phyloP scores from a whole-genome alignment of 2,113 vertebrate species.

The Sisor rabdophorus region DNA sequence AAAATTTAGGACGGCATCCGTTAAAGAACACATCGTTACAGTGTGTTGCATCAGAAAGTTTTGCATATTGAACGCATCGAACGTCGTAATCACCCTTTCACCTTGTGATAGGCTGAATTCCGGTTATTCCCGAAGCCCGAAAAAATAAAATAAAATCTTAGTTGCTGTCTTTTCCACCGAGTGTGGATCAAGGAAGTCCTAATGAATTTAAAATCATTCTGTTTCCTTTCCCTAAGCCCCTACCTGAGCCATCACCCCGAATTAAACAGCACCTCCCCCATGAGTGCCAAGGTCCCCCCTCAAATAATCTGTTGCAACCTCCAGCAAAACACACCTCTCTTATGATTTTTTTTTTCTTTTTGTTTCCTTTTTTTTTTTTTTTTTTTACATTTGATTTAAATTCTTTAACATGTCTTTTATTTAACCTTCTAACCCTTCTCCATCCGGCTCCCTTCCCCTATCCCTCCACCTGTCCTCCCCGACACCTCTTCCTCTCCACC shows the following conservation, averaged over 20 bases:
- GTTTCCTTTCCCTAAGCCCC: constrained; percentile 72
- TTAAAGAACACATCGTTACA: constrained; percentile 2
- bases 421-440: constrained; percentile 78
- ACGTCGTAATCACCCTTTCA: background rate
- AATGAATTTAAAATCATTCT: constrained; percentile 64
- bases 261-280: constrained; percentile 72
- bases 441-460: constrained; percentile 60
- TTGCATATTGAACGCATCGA: constrained; percentile 48
- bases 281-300: constrained; percentile 67
- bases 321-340: constrained; percentile 73
- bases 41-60: constrained; percentile 39
- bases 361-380: constrained; percentile 33
- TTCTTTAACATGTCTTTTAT: constrained; percentile 75
- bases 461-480: constrained; percentile 49
- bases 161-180: constrained; percentile 35
- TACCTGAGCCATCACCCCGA: constrained; percentile 73
- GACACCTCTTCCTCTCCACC: constrained; percentile 19
- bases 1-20: constrained; percentile 26
- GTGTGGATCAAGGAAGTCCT: constrained; percentile 53
- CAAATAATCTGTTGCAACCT: constrained; percentile 74
- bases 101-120: constrained; percentile 17
- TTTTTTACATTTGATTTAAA: constrained; percentile 51
- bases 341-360: constrained; percentile 61
- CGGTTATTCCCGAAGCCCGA: background rate
- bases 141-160: constrained; percentile 7